phyloP scores from a whole-genome alignment of 2,888 invertebrate species.

The Trachelus tabidus region DNA sequence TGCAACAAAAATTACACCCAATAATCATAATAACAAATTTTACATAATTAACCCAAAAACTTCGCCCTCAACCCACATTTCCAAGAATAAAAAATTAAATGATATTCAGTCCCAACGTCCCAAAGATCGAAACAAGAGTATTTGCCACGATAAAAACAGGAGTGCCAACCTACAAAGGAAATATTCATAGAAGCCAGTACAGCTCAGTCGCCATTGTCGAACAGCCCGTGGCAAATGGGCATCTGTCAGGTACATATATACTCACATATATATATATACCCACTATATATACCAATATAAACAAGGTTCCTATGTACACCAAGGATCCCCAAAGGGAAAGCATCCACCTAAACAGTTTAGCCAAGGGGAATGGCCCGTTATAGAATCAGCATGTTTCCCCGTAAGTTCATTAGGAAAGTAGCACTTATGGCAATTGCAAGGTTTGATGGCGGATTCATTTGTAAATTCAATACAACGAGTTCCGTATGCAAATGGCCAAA shows the following conservation, averaged over 20 bases:
- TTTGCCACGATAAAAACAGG: neutral
- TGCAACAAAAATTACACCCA: neutral
- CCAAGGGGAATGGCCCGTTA: neutral
- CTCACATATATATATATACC: too few species aligned
- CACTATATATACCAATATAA: neutral
- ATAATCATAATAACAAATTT: neutral
- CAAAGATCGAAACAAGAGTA: neutral
- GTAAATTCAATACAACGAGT: neutral
- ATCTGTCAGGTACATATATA: neutral
- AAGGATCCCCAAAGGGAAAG: neutral
- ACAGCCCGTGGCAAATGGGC: neutral
- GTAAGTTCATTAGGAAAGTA: slow-evolving; percentile 49
- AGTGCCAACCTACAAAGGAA: neutral
- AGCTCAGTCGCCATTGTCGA: neutral
- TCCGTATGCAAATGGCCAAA: neutral
- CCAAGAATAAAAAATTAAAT: neutral
- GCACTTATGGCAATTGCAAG: slow-evolving; percentile 44
- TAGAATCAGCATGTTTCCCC: slow-evolving; percentile 35
- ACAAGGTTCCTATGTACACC: neutral
- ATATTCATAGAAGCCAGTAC: neutral
- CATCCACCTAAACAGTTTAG: neutral
- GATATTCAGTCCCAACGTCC: neutral
- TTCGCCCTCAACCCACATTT: neutral
- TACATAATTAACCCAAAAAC: neutral
- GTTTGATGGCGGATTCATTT: neutral